Percentiles rank a stretch among this genome's conserved stretches.
These are phyloP conservation scores for Kryptolebias ocellatus DNA, from an alignment of 2,797 vertebrate species.

Conservation along the genomic window DNA sequence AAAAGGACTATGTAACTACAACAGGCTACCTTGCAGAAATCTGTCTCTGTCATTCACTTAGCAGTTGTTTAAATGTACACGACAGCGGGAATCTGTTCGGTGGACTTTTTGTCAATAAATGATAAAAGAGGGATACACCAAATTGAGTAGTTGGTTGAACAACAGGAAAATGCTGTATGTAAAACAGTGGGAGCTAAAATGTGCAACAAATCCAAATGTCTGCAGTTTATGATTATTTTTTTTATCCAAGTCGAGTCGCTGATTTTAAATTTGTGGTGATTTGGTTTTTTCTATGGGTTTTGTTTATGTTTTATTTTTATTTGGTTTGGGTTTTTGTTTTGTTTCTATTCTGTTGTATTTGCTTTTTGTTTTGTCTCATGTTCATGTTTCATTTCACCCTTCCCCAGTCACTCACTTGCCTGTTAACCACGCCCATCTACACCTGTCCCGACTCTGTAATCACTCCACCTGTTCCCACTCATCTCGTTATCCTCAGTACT, in stretches of 20 bases:
- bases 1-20: constrained; percentile 30
- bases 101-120: constrained; percentile 3
- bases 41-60: constrained; percentile 20
- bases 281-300: no score
- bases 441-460: no score
- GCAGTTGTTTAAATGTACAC: constrained; percentile 31
- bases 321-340: no score
- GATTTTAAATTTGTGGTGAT: no score
- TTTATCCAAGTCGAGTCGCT: not conserved
- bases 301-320: no score
- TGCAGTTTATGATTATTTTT: not conserved
- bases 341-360: no score
- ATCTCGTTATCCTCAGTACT: no score
- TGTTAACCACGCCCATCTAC: no score
- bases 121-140: constrained; percentile 4
- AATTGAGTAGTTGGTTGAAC: not conserved
- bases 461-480: no score
- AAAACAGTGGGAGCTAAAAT: not conserved
- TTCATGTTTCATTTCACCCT: no score
- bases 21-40: constrained; percentile 34
- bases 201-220: not conserved
- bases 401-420: no score
- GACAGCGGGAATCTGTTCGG: constrained; percentile 25
- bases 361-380: no score
- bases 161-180: not conserved